Evolutionary conservation across 2,113 vertebrate genomes (phyloP).

Genomic region (Pelvicachromis taeniatus): DNA sequence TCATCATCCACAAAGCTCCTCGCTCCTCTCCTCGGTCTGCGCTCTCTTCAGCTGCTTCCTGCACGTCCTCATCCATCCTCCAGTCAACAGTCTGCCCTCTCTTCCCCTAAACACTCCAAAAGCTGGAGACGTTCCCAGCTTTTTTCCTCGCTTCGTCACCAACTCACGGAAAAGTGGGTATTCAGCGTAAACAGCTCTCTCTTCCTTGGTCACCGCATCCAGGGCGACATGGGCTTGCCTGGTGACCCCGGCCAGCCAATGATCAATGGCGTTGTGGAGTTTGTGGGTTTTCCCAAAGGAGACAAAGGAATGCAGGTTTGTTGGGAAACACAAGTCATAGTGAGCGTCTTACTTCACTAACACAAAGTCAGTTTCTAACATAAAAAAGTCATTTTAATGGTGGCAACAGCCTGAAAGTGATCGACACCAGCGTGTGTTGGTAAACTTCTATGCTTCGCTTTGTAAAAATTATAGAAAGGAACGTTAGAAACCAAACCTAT

Average conservation of each 20-base stretch:
- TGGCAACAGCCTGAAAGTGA: not conserved
- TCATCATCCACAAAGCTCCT: not conserved
- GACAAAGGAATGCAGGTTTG: conserved; percentile 85
- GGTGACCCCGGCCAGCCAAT: conserved; percentile 82
- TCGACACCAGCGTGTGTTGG: not conserved
- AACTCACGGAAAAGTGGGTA: not conserved
- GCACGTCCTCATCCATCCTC: not conserved
- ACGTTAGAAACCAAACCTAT: no score
- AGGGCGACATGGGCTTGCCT: conserved; percentile 85
- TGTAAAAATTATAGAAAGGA: not conserved
- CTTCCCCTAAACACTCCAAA: not conserved
- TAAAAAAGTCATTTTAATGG: not conserved
- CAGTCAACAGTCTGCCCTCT: not conserved
- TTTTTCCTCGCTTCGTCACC: not conserved
- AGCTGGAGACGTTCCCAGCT: not conserved
- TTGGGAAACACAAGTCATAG: conserved; percentile 1
- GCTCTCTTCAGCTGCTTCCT: not conserved
- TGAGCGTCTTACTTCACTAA: not conserved
- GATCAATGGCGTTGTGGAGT: conserved; percentile 81
- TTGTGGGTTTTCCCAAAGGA: conserved; percentile 86
- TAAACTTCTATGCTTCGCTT: not conserved
- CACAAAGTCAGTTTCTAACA: accelerated
- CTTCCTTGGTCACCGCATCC: conserved; percentile 60
- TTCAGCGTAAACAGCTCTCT: conserved; percentile 50
- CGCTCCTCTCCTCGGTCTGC: not conserved